phyloP scores from a whole-genome alignment of 2,888 invertebrate species.

The Agrilus biguttatus region DNA sequence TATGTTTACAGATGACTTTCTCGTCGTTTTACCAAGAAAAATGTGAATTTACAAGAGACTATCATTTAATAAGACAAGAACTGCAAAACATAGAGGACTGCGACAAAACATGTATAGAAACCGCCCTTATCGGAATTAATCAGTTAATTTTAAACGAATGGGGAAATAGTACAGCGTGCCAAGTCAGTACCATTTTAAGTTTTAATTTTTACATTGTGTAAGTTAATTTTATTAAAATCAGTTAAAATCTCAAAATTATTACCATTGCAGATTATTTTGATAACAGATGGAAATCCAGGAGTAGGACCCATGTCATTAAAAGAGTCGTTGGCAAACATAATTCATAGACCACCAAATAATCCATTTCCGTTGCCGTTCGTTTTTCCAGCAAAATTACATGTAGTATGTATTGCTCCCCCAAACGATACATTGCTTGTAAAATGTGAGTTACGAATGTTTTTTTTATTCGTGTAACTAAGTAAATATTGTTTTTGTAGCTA shows the following conservation, averaged over 20 bases:
- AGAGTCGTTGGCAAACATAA: constrained; percentile 36
- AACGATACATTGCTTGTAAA: constrained; percentile 42
- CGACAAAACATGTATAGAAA: constrained; percentile 75
- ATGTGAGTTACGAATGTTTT: constrained; percentile 17
- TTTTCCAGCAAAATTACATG: constrained; percentile 66
- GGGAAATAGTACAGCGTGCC: constrained; percentile 77
- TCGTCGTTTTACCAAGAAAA: constrained; percentile 41
- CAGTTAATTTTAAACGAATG: constrained; percentile 73
- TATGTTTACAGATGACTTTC: constrained; percentile 27
- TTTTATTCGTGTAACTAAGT: not conserved
- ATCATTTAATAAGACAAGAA: constrained; percentile 61
- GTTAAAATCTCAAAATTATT: constrained; percentile 2
- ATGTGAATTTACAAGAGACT: constrained; percentile 80
- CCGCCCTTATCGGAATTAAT: constrained; percentile 64
- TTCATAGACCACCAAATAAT: constrained; percentile 30
- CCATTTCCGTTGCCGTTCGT: constrained; percentile 62
- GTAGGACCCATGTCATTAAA: constrained; percentile 49
- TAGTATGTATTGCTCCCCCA: constrained; percentile 53
- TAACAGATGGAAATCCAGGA: constrained; percentile 65
- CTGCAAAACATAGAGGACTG: constrained; percentile 65
- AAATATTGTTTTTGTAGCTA: constrained; percentile 31
- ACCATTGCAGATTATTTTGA: constrained; percentile 42
- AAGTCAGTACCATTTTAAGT: constrained; percentile 33
- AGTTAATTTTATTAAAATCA: not conserved
- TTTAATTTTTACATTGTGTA: not conserved